Evolutionary conservation across 2,888 invertebrate species (phyloP).

Genomic region (Coelinius sp.): DNA sequence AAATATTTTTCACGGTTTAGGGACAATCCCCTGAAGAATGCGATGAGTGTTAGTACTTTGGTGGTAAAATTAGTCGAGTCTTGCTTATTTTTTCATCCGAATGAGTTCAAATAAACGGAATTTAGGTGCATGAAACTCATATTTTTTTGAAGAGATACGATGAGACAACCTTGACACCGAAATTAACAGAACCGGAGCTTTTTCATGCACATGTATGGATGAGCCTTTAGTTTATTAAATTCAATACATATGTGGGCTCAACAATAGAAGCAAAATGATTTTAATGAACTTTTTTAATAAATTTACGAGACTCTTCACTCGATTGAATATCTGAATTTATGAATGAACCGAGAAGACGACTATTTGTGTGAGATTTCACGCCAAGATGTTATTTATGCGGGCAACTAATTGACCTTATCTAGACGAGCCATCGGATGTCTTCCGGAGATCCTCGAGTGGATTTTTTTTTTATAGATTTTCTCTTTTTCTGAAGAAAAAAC

Average conservation of each 20-base stretch:
- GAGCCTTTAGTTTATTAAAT: background rate
- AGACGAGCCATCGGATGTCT: constrained; percentile 17
- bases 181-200: background rate
- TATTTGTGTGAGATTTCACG: constrained; percentile 32
- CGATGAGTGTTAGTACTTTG: too few relatives aligned
- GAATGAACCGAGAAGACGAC: background rate
- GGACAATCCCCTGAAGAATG: too few relatives aligned
- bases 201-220: constrained; percentile 2
- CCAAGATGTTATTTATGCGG: constrained; percentile 34
- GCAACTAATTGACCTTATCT: constrained; percentile 36
- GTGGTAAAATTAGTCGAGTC: background rate
- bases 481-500: background rate
- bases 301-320: background rate
- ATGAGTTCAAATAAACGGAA: background rate
- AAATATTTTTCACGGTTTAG: background rate
- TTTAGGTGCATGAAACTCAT: constrained; percentile 13
- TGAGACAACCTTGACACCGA: background rate
- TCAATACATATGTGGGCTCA: constrained; percentile 1
- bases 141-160: background rate
- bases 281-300: background rate
- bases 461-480: background rate
- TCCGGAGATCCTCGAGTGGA: background rate
- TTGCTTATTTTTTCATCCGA: background rate
- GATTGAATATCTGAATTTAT: background rate
- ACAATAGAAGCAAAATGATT: constrained; percentile 6